A percentile compares a stretch with the other conserved stretches of the same genome.
Evolutionary conservation across 2,797 vertebrate genomes (phyloP).

Genomic region (Mustela erminea): DNA sequence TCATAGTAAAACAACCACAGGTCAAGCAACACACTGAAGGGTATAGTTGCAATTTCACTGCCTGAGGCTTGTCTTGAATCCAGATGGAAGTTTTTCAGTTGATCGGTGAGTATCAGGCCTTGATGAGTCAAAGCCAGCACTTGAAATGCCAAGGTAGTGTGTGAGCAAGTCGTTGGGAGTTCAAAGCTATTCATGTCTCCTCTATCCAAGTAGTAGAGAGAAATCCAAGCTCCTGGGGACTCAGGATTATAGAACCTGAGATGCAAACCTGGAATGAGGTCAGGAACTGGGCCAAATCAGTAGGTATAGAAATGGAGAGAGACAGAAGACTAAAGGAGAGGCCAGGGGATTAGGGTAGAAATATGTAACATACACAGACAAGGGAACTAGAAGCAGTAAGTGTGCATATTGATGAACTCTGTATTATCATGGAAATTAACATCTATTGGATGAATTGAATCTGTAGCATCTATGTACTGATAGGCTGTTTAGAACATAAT

Average conservation of each 20-base stretch:
- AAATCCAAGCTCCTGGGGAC: neutral
- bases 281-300: neutral
- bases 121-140: neutral
- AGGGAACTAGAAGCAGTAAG: neutral
- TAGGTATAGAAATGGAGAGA: neutral
- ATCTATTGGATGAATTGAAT: neutral
- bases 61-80: neutral
- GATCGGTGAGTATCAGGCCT: neutral
- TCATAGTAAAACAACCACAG: neutral
- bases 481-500: neutral
- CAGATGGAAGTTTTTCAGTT: neutral
- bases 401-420: neutral
- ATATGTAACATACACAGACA: neutral
- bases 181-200: neutral
- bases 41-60: neutral
- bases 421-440: neutral
- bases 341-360: neutral
- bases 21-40: neutral
- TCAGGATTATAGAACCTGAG: neutral
- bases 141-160: neutral
- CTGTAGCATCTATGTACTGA: neutral
- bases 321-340: neutral
- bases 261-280: neutral
- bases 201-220: neutral
- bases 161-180: neutral